Evolutionary conservation across 2,113 vertebrate species (phyloP).

Genomic region (Natator depressus): DNA sequence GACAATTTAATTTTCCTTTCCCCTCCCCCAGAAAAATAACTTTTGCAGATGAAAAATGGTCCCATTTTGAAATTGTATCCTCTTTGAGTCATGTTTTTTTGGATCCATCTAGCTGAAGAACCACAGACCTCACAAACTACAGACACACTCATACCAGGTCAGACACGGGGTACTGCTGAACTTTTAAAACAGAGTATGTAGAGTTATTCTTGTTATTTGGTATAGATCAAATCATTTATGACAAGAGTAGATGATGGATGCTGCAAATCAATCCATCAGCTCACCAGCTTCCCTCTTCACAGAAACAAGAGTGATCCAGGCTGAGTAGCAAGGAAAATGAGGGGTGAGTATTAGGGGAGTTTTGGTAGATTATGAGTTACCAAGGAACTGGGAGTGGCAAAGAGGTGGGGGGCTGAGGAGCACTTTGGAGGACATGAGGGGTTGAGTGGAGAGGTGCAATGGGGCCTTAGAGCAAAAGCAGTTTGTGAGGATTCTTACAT

Average conservation of each 20-base stretch:
- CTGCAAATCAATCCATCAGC: background rate
- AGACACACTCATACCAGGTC: fast-evolving
- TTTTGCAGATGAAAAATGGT: background rate
- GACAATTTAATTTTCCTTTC: background rate
- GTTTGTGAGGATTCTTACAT: too few species aligned
- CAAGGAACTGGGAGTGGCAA: background rate
- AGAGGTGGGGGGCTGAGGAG: background rate
- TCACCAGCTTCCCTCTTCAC: background rate
- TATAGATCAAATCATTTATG: too few species aligned
- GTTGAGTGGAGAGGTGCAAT: background rate
- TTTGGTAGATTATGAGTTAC: background rate
- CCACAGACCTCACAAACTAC: background rate
- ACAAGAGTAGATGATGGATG: background rate
- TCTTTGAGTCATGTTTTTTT: background rate
- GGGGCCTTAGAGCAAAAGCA: too few species aligned
- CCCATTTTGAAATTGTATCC: background rate
- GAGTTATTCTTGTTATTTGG: background rate
- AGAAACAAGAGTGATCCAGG: background rate
- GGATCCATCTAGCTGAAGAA: background rate
- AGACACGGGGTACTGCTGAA: background rate
- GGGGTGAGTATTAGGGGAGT: background rate
- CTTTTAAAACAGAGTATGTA: background rate
- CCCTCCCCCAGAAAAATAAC: background rate
- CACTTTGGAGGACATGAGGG: background rate
- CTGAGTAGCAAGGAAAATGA: background rate